These are phyloP conservation scores for Scolopax rusticola DNA, from an alignment of 2,797 vertebrate genomes.

Conservation along the genomic window DNA sequence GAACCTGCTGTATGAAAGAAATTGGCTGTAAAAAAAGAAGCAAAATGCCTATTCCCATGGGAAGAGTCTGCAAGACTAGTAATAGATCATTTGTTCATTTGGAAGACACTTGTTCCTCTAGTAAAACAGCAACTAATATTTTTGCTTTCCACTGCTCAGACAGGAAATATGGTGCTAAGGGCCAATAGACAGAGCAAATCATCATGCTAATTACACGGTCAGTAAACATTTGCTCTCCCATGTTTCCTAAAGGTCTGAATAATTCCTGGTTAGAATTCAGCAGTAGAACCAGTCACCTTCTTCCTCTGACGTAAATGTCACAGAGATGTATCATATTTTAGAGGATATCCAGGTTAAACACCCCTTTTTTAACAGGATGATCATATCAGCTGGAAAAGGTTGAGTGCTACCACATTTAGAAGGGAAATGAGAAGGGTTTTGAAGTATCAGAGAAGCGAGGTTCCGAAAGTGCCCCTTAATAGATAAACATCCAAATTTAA, in stretches of 20 bases:
- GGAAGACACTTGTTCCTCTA: constrained; percentile 88
- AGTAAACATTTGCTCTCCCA: constrained; percentile 89
- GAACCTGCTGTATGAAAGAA: constrained; percentile 83
- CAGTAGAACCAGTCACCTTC: constrained; percentile 20
- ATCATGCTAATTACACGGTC: constrained; percentile 96
- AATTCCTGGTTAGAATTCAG: constrained; percentile 81
- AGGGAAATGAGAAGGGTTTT: not conserved
- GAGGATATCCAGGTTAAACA: constrained; percentile 29
- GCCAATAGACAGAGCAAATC: constrained; percentile 90
- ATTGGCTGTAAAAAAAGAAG: constrained; percentile 81
- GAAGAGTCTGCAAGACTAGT: constrained; percentile 77
- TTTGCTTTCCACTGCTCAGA: constrained; percentile 77
- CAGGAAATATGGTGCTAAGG: constrained; percentile 87
- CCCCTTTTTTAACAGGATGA: not conserved
- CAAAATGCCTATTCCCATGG: constrained; percentile 83
- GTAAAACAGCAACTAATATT: constrained; percentile 83
- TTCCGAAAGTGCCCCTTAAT: not conserved
- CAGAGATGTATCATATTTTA: constrained; percentile 41
- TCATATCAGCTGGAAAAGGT: not conserved
- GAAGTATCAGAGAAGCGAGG: not conserved
- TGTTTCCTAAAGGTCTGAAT: constrained; percentile 82
- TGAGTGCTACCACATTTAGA: not conserved
- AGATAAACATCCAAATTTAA: not conserved
- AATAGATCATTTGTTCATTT: constrained; percentile 83
- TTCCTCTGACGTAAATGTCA: constrained; percentile 37